Evolutionary conservation across 2,888 invertebrate genomes (phyloP), one percentile per base, ranked within the genome.

Genomic region (Cacoxenus indagator): DNA sequence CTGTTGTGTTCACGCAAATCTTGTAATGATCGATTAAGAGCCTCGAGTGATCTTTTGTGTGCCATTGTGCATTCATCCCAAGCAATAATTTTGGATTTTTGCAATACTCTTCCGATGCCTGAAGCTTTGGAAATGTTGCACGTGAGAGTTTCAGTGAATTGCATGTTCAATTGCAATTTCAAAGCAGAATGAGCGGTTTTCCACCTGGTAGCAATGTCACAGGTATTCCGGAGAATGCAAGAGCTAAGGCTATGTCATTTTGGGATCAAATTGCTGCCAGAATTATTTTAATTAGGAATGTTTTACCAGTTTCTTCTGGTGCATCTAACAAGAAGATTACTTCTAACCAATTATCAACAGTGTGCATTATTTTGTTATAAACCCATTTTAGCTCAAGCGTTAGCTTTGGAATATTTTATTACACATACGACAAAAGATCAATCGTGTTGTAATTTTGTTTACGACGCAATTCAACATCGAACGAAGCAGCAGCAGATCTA

Each of bases 31-130:
- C n/a, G n/a, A n/a, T n/a, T n/a, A n/a, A n/a, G n/a, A n/a, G n/a
- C n/a, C n/a, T n/a, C n/a, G n/a, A 67, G 37, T 19, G 67, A 29
- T 61, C 37, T 31, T 55, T 62, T 67, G 26, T 67, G 61, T 37
- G 67, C 62, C 67, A 48, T 61, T 17, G 61, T 37, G 24, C 61
- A 61, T 37, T 61, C 8, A 61, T 37, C 61, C 37, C 61, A 61
- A 43, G 37, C 19, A 43, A 61, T 61, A 11, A 61, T 9, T 61
- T 61, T 37, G n/a, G 19, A 61, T 31, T 31, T 24, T 6, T 61
- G 19, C 8, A 61, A 61, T 11, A 55, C 27, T 55, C 27, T 55
- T 55, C 26, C 55, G 26, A 11, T 55, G 27, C 55, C 17, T 4
- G n/a, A 55, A 26, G 55, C 55, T 27, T 26, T n/a, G n/a, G 55